Evolutionary conservation across 2,888 invertebrate genomes (phyloP).

Genomic region (Chrysotoxum bicinctum): DNA sequence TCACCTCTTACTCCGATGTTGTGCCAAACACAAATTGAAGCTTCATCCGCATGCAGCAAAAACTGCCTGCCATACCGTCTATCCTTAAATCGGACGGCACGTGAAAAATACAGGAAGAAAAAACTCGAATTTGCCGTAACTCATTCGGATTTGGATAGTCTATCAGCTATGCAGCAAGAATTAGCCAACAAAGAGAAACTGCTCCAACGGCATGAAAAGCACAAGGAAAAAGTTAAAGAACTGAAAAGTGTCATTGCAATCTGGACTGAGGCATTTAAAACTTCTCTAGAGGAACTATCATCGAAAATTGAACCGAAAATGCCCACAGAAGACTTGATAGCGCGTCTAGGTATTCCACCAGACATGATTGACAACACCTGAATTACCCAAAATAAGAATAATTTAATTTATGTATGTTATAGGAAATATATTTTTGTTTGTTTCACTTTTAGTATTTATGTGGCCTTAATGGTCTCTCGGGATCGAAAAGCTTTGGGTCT

Average conservation of each 20-base stretch:
- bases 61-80: constrained; percentile 75
- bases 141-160: not conserved
- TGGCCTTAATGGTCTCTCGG: constrained; percentile 90
- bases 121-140: constrained; percentile 41
- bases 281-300: constrained; percentile 76
- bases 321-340: constrained; percentile 72
- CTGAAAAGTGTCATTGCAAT: constrained; percentile 74
- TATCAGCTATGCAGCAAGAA: constrained; percentile 39
- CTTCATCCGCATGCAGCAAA: constrained; percentile 57
- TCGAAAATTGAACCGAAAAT: constrained; percentile 70
- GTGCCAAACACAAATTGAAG: not conserved
- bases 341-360: constrained; percentile 75
- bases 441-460: constrained; percentile 87
- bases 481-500: constrained; percentile 96
- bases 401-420: constrained; percentile 17
- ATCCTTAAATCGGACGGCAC: constrained; percentile 64
- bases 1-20: constrained; percentile 72
- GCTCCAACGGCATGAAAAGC: constrained; percentile 64
- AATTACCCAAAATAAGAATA: not conserved
- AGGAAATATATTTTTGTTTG: constrained; percentile 36
- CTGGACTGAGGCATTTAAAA: constrained; percentile 77
- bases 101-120: constrained; percentile 73
- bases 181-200: constrained; percentile 67
- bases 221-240: constrained; percentile 71
- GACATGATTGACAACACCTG: constrained; percentile 77